These are phyloP conservation scores for Varroa destructor DNA, from an alignment of 1,140 invertebrate species.

Conservation along the genomic window DNA sequence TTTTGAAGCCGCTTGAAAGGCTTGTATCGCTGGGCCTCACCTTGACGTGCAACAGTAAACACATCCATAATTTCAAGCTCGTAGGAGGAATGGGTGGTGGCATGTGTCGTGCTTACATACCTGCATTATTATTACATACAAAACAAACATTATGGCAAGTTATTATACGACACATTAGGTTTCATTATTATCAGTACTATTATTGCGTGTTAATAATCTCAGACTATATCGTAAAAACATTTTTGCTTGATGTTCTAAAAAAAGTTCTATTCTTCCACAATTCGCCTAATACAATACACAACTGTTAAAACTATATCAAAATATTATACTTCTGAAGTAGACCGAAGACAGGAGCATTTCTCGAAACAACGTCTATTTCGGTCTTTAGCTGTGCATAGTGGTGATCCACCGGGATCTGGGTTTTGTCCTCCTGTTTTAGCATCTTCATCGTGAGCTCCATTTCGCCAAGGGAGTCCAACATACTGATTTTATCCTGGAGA, in stretches of 20 bases:
- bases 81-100: conserved; percentile 61
- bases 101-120: conserved; percentile 78
- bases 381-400: conserved; percentile 83
- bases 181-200: too few relatives aligned
- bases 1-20: conserved; percentile 71
- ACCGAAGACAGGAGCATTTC: conserved; percentile 56
- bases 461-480: conserved; percentile 81
- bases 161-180: too few relatives aligned
- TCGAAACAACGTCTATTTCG: conserved; percentile 59
- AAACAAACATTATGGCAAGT: too few relatives aligned
- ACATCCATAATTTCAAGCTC: conserved; percentile 57
- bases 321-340: conserved; percentile 48
- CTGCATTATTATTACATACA: too few relatives aligned
- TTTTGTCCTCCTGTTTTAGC: conserved; percentile 47
- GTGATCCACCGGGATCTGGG: conserved; percentile 58
- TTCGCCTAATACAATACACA: too few relatives aligned
- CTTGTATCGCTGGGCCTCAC: conserved; percentile 65
- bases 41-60: conserved; percentile 60
- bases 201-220: too few relatives aligned
- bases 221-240: too few relatives aligned
- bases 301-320: too few relatives aligned
- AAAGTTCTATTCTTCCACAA: too few relatives aligned
- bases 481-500: conserved; percentile 60
- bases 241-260: too few relatives aligned
- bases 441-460: conserved; percentile 88